Base-by-base conservation (phyloP, 2,888 invertebrate genomes). In the Clunio marinus region DNA sequence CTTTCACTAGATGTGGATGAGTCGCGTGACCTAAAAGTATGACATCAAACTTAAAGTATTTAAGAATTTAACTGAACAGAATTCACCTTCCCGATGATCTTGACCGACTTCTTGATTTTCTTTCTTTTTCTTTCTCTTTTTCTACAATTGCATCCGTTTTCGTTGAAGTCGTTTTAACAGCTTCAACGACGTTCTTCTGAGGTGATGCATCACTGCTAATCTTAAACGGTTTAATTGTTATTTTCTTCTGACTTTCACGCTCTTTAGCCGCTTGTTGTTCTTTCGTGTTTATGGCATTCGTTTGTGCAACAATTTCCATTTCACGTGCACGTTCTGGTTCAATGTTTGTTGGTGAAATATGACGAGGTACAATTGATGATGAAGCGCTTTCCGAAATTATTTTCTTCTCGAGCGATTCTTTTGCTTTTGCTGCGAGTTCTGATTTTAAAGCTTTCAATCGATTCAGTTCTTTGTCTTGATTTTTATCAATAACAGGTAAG, bases 401-500 rank as follows among this genome's bases (percentile, higher is more conserved):
- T 68, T 68, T 68, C 41, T 58, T 57, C 58, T 68, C 68, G 1
- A 68, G 17, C 1, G 68, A 57, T 74, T 88, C 88, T 73, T 87
- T 88, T 1, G 90, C 89, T 77, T 90, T 88, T 70, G 88, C 82
- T 69, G 88, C 83, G 75, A 84, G 77, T 71, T 85, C 84, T 72
- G 84, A 82, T 72, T 86, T 86, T 7, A 87, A 75, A 70, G 84
- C 79, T 73, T 88, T 86, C 70, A 90, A 77, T 74, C 86, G 84
- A 73, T 83, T 83, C 71, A 89, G 75, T 74, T 90, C 89, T 72
- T 84, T 86, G 71, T 84, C 84, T 41, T 86, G 84, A 69, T 83
- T 84, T 59, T 84, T 83, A 70, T 85, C 84, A 24, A 80, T 71
- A n/a, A n/a, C n/a, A 17, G 79, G 79, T 1, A 82, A 73, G 28